Evolutionary conservation across 1,140 invertebrate genomes (phyloP), one percentile per base, ranked within the genome.

Genomic region (Cepaea nemoralis): DNA sequence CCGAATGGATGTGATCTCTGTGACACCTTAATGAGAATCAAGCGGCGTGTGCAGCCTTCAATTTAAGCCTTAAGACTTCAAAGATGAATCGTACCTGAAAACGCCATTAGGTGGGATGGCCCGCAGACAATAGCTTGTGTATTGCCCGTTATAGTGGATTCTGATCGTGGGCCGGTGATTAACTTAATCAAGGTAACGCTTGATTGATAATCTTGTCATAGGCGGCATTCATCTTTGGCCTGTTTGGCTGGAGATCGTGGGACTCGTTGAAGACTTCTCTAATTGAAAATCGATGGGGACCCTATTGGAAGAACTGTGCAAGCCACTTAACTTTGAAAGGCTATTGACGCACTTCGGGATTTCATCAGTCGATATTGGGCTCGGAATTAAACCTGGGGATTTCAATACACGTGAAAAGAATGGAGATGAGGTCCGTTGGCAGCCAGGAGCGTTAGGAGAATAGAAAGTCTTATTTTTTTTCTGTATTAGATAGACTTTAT

Each of bases 131-230:
- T 74, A 27, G 71, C 14, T 33, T 22, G 39, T n/a, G 71, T 27
- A 48, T 42, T n/a, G 42, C 42, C 10, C 19, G 42, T 74, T 74
- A 42, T 74, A 27, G 71, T n/a, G 42, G 71, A 74, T 40, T 48
- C 71, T 48, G 71, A 74, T 74, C 39, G 71, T 33, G 42, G 71
- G n/a, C 69, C 16, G 39, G 71, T 74, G 71, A 74, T 74, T 74
- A 74, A 42, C 42, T 74, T 74, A 74, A 74, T 74, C 71, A 74
- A 74, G 71, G 71, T 45, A 45, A 74, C 42, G 71, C 71, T 74
- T 74, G 71, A 74, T 74, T 74, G 71, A 74, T 74, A 74, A 74
- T 74, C 71, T 74, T 74, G 71, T 74, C 71, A 74, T 74, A 48
- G 71, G 22, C 40, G 69, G 69, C 35, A 70, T 70, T 70, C 69